A percentile compares a stretch with the other conserved stretches of the same genome.
Conservation (phyloP, 1,140 invertebrate genomes). For the Stenopsyche tienmushanensis region DNA sequence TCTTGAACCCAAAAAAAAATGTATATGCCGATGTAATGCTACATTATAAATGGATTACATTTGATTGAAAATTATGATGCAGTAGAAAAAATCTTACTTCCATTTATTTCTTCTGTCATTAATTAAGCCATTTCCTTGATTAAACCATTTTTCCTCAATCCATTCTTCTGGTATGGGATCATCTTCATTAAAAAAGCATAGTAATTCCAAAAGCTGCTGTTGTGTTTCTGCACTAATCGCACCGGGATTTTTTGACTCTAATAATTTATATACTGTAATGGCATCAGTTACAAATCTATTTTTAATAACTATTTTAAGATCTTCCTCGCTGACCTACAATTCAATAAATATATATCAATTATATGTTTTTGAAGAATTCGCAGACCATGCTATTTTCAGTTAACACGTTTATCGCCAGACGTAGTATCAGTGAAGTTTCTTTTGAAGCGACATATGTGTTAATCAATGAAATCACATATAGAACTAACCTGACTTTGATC, state of each 20-base stretch:
- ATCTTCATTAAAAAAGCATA: constrained; percentile 79
- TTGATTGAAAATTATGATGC: neutral
- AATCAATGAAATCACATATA: neutral
- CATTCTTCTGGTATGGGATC: constrained; percentile 66
- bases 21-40: too few relatives aligned
- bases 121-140: constrained; percentile 48
- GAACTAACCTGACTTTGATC: constrained; percentile 64
- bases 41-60: neutral
- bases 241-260: constrained; percentile 62
- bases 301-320: constrained; percentile 65
- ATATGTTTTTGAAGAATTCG: too few relatives aligned
- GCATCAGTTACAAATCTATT: constrained; percentile 68
- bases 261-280: constrained; percentile 69
- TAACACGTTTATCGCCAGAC: too few relatives aligned
- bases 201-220: constrained; percentile 74
- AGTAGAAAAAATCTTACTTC: constrained; percentile 59
- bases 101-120: constrained; percentile 67
- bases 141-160: constrained; percentile 78
- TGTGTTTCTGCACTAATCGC: constrained; percentile 62
- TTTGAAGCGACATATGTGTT: neutral
- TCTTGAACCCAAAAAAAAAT: too few relatives aligned
- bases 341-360: neutral
- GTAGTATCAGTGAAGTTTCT: too few relatives aligned
- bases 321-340: constrained; percentile 60
- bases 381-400: too few relatives aligned